phyloP scores from a whole-genome alignment of 2,113 vertebrate species.

The Passer montanus region DNA sequence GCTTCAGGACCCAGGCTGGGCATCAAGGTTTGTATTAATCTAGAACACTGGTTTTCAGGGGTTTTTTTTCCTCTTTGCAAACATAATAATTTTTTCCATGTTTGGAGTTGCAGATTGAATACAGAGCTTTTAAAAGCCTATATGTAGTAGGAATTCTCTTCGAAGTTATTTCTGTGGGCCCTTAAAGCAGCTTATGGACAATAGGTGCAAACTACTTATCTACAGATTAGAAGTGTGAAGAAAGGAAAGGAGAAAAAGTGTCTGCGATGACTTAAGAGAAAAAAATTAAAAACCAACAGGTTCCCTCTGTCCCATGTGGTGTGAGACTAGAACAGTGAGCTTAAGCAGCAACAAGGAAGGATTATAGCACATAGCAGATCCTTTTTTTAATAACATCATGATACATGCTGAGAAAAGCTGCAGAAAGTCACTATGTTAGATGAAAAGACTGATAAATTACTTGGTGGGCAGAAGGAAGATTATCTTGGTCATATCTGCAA shows the following conservation, averaged over 20 bases:
- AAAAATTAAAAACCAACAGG: not conserved
- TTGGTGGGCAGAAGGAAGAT: not conserved
- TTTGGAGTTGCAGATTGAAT: not conserved
- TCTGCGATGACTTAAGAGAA: not conserved
- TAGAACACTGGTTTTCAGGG: not conserved
- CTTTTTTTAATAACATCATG: not conserved
- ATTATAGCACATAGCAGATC: not conserved
- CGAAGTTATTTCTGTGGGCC: not conserved
- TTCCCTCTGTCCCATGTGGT: not conserved
- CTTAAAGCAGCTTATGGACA: not conserved
- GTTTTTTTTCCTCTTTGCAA: not conserved
- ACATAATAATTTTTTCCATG: not conserved
- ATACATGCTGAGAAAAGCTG: not conserved
- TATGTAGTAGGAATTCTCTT: not conserved
- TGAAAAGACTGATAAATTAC: not conserved
- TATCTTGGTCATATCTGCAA: not conserved
- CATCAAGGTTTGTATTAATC: not conserved
- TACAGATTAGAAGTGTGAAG: not conserved
- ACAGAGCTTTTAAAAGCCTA: not conserved
- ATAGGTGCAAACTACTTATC: not conserved
- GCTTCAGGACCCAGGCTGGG: not conserved
- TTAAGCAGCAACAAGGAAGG: not conserved
- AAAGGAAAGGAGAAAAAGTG: not conserved
- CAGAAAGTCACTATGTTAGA: not conserved
- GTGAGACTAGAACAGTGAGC: not conserved